Evolutionary conservation across 2,797 vertebrate species (phyloP).

Genomic region (Notoglanidium macrostoma): DNA sequence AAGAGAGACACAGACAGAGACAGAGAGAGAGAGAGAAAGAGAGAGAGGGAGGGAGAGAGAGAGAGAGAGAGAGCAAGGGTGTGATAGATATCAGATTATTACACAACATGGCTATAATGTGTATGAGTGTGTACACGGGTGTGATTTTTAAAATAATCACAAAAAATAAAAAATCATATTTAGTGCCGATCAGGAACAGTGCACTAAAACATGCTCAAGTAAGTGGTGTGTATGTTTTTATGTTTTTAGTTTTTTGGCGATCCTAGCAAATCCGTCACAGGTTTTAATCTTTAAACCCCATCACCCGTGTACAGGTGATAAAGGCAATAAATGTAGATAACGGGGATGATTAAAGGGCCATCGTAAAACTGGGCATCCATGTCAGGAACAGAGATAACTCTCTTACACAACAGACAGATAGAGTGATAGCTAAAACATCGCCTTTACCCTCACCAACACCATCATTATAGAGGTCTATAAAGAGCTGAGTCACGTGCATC

Average conservation of each 20-base stretch:
- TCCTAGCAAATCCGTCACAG: not conserved
- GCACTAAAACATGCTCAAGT: not conserved
- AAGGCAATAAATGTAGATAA: conserved; percentile 9
- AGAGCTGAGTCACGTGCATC: not conserved
- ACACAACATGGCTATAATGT: not conserved
- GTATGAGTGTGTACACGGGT: not conserved
- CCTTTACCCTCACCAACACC: not conserved
- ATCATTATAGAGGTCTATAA: conserved; percentile 8
- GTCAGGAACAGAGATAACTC: conserved; percentile 1
- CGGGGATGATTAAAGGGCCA: not conserved
- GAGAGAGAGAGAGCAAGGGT: not conserved
- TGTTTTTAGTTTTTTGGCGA: not conserved
- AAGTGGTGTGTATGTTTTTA: not conserved
- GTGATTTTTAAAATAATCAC: not conserved
- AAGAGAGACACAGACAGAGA: not conserved
- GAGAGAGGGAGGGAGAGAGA: not conserved
- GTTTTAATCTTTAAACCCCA: not conserved
- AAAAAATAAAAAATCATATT: not conserved
- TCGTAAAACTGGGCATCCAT: not conserved
- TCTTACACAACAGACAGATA: not conserved
- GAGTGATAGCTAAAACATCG: not conserved
- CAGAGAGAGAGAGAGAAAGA: not conserved
- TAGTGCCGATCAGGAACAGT: not conserved
- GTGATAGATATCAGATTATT: not conserved
- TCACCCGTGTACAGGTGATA: not conserved